phyloP scores from a whole-genome alignment of 2,797 vertebrate species.

The Amphiprion clarkii region DNA sequence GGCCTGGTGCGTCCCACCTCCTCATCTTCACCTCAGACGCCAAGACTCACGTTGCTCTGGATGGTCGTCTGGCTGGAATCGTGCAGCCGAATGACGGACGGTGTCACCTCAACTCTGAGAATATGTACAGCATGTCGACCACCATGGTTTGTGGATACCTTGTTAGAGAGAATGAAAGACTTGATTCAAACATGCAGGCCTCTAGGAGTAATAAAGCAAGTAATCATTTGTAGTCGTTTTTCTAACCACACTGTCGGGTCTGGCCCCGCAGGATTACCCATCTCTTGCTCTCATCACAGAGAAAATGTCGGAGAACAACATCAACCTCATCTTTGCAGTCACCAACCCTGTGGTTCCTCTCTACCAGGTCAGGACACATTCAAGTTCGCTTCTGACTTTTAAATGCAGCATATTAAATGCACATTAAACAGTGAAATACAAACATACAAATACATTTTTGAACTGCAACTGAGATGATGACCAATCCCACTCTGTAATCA shows the following conservation, averaged over 20 bases:
- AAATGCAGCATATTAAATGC: not conserved
- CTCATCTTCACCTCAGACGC: slow-evolving; percentile 98
- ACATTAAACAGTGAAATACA: slow-evolving; percentile 3
- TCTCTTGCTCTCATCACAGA: slow-evolving; percentile 96
- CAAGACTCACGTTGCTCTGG: slow-evolving; percentile 97
- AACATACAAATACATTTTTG: slow-evolving; percentile 27
- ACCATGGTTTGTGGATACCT: slow-evolving; percentile 86
- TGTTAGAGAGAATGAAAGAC: not conserved
- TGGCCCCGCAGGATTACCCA: slow-evolving; percentile 91
- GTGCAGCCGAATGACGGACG: slow-evolving; percentile 94
- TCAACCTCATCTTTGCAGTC: slow-evolving; percentile 98
- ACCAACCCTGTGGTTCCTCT: slow-evolving; percentile 88
- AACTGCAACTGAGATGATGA: slow-evolving; percentile 29
- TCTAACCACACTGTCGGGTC: not conserved
- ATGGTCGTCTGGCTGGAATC: slow-evolving; percentile 95
- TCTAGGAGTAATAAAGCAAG: not conserved
- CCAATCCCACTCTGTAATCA: slow-evolving; percentile 22
- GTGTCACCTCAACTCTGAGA: slow-evolving; percentile 91
- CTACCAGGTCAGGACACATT: slow-evolving; percentile 89
- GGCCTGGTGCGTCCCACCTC: slow-evolving; percentile 94
- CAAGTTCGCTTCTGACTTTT: not conserved
- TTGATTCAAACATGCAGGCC: not conserved
- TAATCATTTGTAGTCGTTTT: slow-evolving; percentile 1
- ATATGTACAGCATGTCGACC: slow-evolving; percentile 93
- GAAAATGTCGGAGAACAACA: slow-evolving; percentile 98